A percentile compares a stretch with the other conserved stretches of the same genome.
Conservation (phyloP, 2,797 vertebrate genomes). For the Hemibagrus guttatus region DNA sequence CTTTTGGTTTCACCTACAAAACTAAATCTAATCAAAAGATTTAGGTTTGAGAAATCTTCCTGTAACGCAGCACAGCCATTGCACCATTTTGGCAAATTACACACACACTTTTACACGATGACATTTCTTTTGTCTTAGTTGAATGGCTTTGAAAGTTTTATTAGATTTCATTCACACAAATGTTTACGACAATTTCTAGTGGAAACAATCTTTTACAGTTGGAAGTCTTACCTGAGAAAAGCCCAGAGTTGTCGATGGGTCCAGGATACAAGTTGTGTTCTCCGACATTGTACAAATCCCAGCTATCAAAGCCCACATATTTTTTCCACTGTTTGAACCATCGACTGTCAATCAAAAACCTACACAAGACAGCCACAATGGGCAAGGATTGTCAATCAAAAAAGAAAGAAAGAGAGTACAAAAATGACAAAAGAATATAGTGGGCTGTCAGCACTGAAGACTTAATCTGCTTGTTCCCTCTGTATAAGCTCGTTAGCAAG, state of each 20-base stretch:
- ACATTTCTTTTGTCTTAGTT: too few species aligned
- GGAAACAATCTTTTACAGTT: neutral
- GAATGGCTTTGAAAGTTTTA: too few species aligned
- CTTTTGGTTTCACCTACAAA: too few species aligned
- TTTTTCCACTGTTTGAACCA: conserved; percentile 99
- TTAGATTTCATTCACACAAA: too few species aligned
- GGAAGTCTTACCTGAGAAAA: conserved; percentile 84
- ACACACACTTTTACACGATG: too few species aligned
- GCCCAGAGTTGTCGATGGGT: conserved; percentile 92
- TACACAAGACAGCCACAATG: conserved; percentile 60
- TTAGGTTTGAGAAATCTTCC: too few species aligned
- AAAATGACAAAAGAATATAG: neutral
- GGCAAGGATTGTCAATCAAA: neutral
- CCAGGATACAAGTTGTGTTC: conserved; percentile 89
- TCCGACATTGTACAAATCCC: conserved; percentile 92
- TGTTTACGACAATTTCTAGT: neutral
- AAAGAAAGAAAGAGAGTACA: neutral
- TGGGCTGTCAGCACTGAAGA: conserved; percentile 27
- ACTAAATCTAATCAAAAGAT: too few species aligned
- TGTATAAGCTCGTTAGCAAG: conserved; percentile 65
- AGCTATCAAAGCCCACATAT: conserved; percentile 95
- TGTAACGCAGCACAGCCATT: too few species aligned
- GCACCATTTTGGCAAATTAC: too few species aligned
- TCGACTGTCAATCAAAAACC: conserved; percentile 94
- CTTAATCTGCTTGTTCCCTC: conserved; percentile 60